Evolutionary conservation across 2,113 vertebrate genomes (phyloP).

Genomic region (Boulengeromyrus knoepffleri): DNA sequence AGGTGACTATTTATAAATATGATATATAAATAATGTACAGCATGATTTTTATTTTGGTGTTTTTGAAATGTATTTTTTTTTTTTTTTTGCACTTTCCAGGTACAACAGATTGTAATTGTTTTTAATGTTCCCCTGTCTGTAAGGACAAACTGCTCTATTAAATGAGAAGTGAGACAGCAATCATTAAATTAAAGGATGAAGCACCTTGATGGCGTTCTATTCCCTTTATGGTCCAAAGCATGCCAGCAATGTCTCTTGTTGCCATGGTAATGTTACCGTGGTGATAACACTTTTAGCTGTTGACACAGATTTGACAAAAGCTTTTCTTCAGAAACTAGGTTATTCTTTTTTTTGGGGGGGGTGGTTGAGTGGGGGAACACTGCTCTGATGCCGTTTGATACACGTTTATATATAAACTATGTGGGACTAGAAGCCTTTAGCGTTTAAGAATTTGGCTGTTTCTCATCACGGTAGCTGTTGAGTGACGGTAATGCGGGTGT

Average conservation of each 20-base stretch:
- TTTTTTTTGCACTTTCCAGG: slow-evolving; percentile 82
- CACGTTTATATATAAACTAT: not conserved
- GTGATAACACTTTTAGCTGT: not conserved
- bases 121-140: slow-evolving; percentile 79
- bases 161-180: slow-evolving; percentile 59
- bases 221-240: not conserved
- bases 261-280: not conserved
- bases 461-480: not conserved
- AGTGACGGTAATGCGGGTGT: not conserved
- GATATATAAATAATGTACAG: slow-evolving; percentile 81
- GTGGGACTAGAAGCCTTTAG: not conserved
- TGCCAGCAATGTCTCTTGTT: not conserved
- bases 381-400: not conserved
- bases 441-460: not conserved
- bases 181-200: slow-evolving; percentile 61
- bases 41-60: slow-evolving; percentile 73
- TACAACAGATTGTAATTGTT: slow-evolving; percentile 78
- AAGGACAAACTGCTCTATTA: slow-evolving; percentile 79
- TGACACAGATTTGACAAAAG: not conserved
- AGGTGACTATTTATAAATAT: slow-evolving; percentile 75
- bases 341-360: not conserved
- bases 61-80: slow-evolving; percentile 56
- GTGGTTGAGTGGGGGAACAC: not conserved
- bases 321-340: not conserved
- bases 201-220: not conserved